Evolutionary conservation across 1,140 invertebrate genomes (phyloP), one percentile per base, ranked within the genome.

Genomic region (Delia radicum): DNA sequence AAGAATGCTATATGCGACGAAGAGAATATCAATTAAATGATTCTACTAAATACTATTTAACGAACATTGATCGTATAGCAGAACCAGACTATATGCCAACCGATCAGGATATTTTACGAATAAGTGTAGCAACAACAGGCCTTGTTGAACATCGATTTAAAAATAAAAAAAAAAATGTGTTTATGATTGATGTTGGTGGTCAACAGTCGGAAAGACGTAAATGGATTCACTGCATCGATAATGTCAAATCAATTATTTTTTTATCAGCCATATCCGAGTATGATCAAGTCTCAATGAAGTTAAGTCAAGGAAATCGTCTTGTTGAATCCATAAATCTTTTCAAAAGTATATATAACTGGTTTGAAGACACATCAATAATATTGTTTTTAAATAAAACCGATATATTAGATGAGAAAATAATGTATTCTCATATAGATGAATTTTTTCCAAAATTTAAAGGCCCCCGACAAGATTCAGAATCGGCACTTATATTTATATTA

Each of bases 361-460:
- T 75, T 29, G 5, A 18, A 0, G 12, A 31, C 8, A 29, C 94
- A 63, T 96, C 95, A 71, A 94, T 97, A 79, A 97, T 97, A 87
- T 89, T 97, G 78, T 97, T 97, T 89, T 90, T 97, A 84, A 97
- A 97, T 88, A 97, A 97, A 88, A 96, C 96, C 87, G 95, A 97
- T 91, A 89, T 97, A 80, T 89, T 97, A 74, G 95, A 97, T 89
- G 95, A 97, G 87, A 97, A 97, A 89, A 97, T 97, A 82, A 94
- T 96, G 92, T 94, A 96, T 87, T 97, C 95, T 78, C 95, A 97
- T 92, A 90, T 97, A 78, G 95, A 96, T 82, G 95, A 97, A 88
- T 97, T 97, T 89, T 97, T 97, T 89, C 96, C 96, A 29, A 94
- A 97, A 91, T 97, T 94, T 88, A 94, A 96, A 87, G 95, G 95